Percentiles rank a stretch among this genome's conserved stretches.
phyloP scores from a whole-genome alignment of 2,888 invertebrate genomes.

The Elegia similella region DNA sequence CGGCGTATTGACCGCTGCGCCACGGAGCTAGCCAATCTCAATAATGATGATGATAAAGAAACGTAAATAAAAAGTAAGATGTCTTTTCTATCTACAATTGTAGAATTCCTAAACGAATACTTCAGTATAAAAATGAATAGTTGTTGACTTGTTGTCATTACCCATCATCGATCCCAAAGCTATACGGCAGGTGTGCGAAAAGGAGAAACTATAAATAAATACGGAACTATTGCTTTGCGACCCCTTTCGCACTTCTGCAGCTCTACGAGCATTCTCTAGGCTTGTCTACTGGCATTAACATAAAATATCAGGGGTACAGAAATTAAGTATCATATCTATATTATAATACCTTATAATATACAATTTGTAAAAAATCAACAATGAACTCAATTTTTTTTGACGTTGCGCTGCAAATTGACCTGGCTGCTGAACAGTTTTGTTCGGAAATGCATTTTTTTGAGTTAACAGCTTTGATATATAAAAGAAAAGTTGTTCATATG shows the following conservation, averaged over 20 bases:
- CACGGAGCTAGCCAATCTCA: no score
- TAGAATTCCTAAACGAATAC: not conserved
- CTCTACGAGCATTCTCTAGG: not conserved
- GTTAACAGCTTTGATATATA: no score
- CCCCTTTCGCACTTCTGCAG: conserved; percentile 4
- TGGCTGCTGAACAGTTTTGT: no score
- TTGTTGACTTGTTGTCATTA: not conserved
- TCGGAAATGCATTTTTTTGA: no score
- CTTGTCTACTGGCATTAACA: not conserved
- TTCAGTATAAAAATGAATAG: not conserved
- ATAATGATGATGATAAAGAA: not conserved
- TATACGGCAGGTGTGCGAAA: not conserved
- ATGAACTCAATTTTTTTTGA: no score
- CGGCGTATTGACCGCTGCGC: no score
- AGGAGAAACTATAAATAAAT: not conserved
- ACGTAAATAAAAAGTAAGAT: not conserved
- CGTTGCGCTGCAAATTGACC: no score
- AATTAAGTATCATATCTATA: no score
- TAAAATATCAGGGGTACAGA: not conserved
- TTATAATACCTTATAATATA: no score
- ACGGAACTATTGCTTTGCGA: not conserved
- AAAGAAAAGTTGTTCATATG: no score
- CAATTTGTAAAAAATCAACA: no score
- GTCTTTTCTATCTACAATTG: not conserved
- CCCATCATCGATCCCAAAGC: not conserved